phyloP scores from a whole-genome alignment of 2,113 vertebrate species.

The Argyrosomus japonicus region DNA sequence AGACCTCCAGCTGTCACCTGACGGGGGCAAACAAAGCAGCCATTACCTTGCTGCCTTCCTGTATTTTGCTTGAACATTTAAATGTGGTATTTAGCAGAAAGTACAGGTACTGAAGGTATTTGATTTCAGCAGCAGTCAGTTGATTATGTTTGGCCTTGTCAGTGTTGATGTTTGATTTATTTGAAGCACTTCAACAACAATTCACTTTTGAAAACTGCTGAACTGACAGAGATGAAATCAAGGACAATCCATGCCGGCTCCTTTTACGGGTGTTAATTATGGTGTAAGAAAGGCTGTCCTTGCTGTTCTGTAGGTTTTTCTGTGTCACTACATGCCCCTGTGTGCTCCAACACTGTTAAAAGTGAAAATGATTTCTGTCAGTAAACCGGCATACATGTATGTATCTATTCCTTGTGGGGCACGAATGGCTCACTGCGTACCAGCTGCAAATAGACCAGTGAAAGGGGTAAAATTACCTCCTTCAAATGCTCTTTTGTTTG shows the following conservation, averaged over 20 bases:
- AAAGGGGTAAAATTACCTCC: constrained; percentile 29
- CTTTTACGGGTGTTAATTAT: constrained; percentile 15
- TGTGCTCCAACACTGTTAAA: constrained; percentile 27
- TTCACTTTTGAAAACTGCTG: constrained; percentile 16
- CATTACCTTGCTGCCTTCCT: neutral
- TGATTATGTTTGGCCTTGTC: constrained; percentile 20
- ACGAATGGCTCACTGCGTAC: neutral
- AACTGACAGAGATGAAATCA: constrained; percentile 31
- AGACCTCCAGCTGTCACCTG: neutral
- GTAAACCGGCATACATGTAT: neutral
- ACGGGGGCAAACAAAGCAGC: neutral
- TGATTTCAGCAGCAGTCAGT: neutral
- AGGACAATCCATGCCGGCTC: neutral
- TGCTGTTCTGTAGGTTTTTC: neutral
- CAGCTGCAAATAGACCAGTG: constrained; percentile 13
- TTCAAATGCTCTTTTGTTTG: constrained; percentile 26
- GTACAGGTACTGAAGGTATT: neutral
- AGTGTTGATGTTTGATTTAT: constrained; percentile 36
- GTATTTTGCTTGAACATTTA: neutral
- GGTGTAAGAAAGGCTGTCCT: constrained; percentile 7
- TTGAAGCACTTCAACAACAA: constrained; percentile 28
- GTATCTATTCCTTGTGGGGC: neutral
- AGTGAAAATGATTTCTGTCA: constrained; percentile 22
- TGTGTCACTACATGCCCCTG: neutral
- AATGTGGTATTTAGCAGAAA: constrained; percentile 7